These are phyloP conservation scores for Rattus rattus DNA, from an alignment of 2,113 vertebrate genomes.

Conservation along the genomic window DNA sequence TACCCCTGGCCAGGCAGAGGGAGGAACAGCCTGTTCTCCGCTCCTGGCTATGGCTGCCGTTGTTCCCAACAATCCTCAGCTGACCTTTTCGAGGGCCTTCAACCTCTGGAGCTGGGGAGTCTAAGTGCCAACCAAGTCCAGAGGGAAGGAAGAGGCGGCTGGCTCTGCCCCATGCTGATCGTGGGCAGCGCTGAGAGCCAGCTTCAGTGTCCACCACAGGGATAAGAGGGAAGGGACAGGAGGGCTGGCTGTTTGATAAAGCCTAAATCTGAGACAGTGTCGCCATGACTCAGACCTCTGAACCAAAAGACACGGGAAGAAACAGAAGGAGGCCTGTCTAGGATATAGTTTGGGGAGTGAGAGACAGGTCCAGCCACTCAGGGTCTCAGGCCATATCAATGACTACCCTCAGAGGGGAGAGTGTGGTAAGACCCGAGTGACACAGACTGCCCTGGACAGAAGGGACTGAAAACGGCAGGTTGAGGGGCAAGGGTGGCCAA, in stretches of 20 bases:
- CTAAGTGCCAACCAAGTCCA: accelerated
- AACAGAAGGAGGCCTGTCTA: not conserved
- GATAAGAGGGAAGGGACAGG: not conserved
- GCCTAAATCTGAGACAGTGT: too few species aligned
- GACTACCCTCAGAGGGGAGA: not conserved
- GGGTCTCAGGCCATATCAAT: not conserved
- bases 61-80: not conserved
- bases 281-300: not conserved
- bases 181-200: not conserved
- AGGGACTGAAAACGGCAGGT: not conserved
- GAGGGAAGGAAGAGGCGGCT: not conserved
- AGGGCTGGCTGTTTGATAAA: accelerated
- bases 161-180: not conserved
- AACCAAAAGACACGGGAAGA: not conserved
- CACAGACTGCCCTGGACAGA: not conserved
- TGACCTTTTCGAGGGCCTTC: not conserved
- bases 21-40: not conserved
- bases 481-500: not conserved
- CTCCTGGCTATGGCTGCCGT: accelerated
- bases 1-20: not conserved
- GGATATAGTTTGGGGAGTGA: not conserved
- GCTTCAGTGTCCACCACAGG: not conserved
- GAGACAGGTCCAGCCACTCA: accelerated
- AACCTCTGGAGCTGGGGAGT: not conserved
- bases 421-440: not conserved